Percentiles rank a stretch among this genome's conserved stretches.
Evolutionary conservation across 1,140 invertebrate genomes (phyloP).

Genomic region (Drosophila arizonae): DNA sequence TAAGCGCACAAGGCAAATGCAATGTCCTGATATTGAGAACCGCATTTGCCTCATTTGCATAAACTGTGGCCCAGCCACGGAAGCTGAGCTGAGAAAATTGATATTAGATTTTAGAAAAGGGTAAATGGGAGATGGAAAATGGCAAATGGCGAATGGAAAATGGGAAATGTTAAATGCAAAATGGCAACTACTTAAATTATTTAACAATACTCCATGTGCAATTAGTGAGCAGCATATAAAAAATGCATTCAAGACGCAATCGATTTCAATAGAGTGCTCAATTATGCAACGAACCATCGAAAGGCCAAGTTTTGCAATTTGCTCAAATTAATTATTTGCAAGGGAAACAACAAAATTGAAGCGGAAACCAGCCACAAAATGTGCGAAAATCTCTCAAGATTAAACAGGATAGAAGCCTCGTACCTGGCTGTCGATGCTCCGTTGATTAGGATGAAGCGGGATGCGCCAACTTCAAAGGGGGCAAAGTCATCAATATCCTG

Average conservation of each 20-base stretch:
- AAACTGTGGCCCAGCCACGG: slow-evolving; percentile 34
- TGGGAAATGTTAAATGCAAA: neutral
- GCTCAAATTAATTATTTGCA: slow-evolving; percentile 72
- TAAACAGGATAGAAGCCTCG: slow-evolving; percentile 56
- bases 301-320: slow-evolving; percentile 45
- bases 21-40: slow-evolving; percentile 27
- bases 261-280: slow-evolving; percentile 51
- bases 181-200: neutral
- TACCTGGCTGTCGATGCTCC: slow-evolving; percentile 2
- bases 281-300: slow-evolving; percentile 36
- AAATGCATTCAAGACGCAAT: slow-evolving; percentile 41
- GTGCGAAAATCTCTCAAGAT: slow-evolving; percentile 77
- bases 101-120: slow-evolving; percentile 2
- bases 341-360: slow-evolving; percentile 25
- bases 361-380: slow-evolving; percentile 54
- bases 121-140: slow-evolving; percentile 6
- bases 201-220: slow-evolving; percentile 11
- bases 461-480: neutral
- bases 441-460: neutral
- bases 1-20: slow-evolving; percentile 58
- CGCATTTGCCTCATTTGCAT: slow-evolving; percentile 66
- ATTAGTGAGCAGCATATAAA: slow-evolving; percentile 41
- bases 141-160: neutral
- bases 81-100: neutral
- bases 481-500: slow-evolving; percentile 72